Evolutionary conservation across 2,888 invertebrate genomes (phyloP), one percentile per base, ranked within the genome.

Genomic region (Clunio marinus): DNA sequence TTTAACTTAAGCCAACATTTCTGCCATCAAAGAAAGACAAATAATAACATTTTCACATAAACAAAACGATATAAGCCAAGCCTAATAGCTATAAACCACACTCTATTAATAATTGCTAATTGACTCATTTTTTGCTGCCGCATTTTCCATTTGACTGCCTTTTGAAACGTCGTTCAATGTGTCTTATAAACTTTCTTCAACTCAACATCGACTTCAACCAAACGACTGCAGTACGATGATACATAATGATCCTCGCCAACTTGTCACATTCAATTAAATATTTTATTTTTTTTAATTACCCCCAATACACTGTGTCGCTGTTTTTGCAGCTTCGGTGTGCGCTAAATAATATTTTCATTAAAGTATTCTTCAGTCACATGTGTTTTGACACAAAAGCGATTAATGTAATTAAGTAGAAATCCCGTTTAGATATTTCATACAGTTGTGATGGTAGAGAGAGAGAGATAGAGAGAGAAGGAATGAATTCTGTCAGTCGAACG

Each of bases 401-500:
- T 66, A 66, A 66, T 55, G 66, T 66, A 66, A 66, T 66, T 66
- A 66, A 46, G 46, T 66, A 46, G 51, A 66, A 66, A 66, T 66
- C 66, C 66, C 51, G 46, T 62, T 59, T 59, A 20, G 24, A 20
- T 17, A 32, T 10, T 35, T 62, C 35, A 41, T 35, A 55, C 37
- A 45, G 10, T 45, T 5, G 27, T 25, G 45, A 45, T 24, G 13
- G 37, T 17, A 32, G 63, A 15, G 66, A 10, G 63, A 25, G 5
- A 35, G 60, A 60, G 35, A 60, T n/a, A n/a, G n/a, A n/a, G n/a
- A n/a, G n/a, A n/a, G n/a, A n/a, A n/a, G n/a, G n/a, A n/a, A n/a
- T n/a, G n/a, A n/a, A 13, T 60, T 35, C 22, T 60, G 60, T 17
- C 35, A 60, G 28, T 27, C n/a, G 28, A 35, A 59, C n/a, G 59